These are phyloP conservation scores for Pentamera pediparva DNA, from an alignment of 53 echinoderm and acorn worm genomes.

Conservation along the genomic window DNA sequence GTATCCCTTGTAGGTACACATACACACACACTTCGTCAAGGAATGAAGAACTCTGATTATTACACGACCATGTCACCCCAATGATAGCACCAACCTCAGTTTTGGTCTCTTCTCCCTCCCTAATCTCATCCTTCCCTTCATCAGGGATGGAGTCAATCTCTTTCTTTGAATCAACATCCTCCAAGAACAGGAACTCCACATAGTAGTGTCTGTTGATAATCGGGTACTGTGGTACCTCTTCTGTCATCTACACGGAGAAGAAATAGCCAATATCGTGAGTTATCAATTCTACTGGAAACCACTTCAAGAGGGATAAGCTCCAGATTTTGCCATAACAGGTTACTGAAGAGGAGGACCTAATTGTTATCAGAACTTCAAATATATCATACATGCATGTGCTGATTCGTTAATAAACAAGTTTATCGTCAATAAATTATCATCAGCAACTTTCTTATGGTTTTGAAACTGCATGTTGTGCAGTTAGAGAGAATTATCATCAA, in stretches of 20 bases:
- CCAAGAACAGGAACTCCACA: conserved; percentile 84
- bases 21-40: too few relatives aligned
- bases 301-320: background rate
- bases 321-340: background rate
- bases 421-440: too few relatives aligned
- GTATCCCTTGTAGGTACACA: too few relatives aligned
- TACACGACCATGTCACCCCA: too few relatives aligned
- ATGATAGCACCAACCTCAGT: too few relatives aligned
- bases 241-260: conserved; percentile 43
- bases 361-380: background rate
- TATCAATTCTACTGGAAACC: background rate
- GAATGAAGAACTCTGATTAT: too few relatives aligned
- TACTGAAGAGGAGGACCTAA: too few relatives aligned
- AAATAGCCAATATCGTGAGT: too few relatives aligned
- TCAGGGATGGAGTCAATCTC: conserved; percentile 30
- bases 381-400: background rate
- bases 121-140: conserved; percentile 41
- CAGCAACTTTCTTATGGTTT: too few relatives aligned
- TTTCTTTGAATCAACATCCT: conserved; percentile 52
- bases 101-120: conserved; percentile 33
- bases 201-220: conserved; percentile 84
- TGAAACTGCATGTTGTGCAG: too few relatives aligned
- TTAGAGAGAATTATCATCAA: too few relatives aligned
- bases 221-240: conserved; percentile 83
- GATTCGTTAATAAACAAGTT: too few relatives aligned